Percentiles rank a stretch among this genome's conserved stretches.
phyloP scores from a whole-genome alignment of 2,797 vertebrate species.

The Lindbergichthys nudifrons region DNA sequence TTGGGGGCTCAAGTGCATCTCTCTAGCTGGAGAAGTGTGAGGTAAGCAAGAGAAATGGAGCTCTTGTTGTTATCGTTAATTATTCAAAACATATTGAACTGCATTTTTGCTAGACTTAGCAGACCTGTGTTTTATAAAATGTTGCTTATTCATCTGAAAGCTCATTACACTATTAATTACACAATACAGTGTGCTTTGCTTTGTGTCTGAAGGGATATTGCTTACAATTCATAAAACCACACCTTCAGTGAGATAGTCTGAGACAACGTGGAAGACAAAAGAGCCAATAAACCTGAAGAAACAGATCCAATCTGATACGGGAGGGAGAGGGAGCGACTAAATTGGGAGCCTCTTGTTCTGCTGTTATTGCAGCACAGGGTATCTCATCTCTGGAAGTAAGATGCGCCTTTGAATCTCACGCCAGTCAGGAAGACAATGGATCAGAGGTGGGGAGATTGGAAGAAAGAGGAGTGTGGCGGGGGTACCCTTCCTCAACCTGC shows the following conservation, averaged over 20 bases:
- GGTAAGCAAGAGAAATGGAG: slow-evolving; percentile 22
- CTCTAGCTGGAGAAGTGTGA: slow-evolving; percentile 20
- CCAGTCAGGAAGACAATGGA: slow-evolving; percentile 50
- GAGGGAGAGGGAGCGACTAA: slow-evolving; percentile 17
- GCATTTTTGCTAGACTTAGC: slow-evolving; percentile 26
- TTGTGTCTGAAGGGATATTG: slow-evolving; percentile 60
- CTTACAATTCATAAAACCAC: slow-evolving; percentile 51
- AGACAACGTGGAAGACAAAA: slow-evolving; percentile 64
- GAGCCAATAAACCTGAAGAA: slow-evolving; percentile 62
- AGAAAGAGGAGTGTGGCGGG: background rate
- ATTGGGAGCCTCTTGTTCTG: slow-evolving; percentile 50
- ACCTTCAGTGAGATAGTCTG: slow-evolving; percentile 32
- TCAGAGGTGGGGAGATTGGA: slow-evolving; percentile 48
- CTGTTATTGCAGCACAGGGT: slow-evolving; percentile 46
- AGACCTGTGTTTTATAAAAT: slow-evolving; percentile 17
- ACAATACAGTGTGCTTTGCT: slow-evolving; percentile 40
- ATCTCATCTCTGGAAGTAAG: slow-evolving; percentile 55
- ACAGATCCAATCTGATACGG: slow-evolving; percentile 59
- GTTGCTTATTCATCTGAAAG: slow-evolving; percentile 34
- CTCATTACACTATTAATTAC: slow-evolving; percentile 47
- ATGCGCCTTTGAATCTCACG: slow-evolving; percentile 49
- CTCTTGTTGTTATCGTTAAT: slow-evolving; percentile 34
- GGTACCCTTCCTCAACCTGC: slow-evolving; percentile 17
- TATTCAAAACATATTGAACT: slow-evolving; percentile 11
- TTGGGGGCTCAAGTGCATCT: background rate